These are phyloP conservation scores for Plemyria rubiginata DNA, from an alignment of 2,888 invertebrate species.

Conservation along the genomic window DNA sequence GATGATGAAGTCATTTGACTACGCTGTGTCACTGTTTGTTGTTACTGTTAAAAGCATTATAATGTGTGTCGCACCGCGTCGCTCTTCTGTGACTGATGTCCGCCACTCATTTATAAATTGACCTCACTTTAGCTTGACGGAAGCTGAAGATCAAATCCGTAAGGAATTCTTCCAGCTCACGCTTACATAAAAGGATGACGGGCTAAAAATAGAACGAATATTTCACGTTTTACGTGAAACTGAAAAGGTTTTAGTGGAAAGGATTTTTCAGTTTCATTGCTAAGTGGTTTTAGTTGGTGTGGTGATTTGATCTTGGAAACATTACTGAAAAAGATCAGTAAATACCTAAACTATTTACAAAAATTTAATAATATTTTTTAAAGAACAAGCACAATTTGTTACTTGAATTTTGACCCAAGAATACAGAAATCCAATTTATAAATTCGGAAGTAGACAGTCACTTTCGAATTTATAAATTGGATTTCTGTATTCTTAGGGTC, in stretches of 20 bases:
- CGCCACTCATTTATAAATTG: slow-evolving; percentile 76
- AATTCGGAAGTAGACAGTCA: no score
- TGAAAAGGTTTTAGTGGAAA: slow-evolving; percentile 10
- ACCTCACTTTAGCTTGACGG: slow-evolving; percentile 56
- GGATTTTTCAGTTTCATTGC: slow-evolving; percentile 7
- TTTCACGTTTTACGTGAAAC: slow-evolving; percentile 3
- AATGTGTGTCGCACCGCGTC: slow-evolving; percentile 14
- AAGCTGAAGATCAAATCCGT: slow-evolving; percentile 38
- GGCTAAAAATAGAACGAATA: slow-evolving; percentile 18
- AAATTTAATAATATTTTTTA: no score
- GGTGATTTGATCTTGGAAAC: neutral
- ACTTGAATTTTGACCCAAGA: no score
- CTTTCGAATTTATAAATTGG: no score
- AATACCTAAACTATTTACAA: no score
- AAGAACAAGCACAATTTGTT: no score
- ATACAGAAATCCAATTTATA: no score
- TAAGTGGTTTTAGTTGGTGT: neutral
- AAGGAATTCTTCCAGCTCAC: slow-evolving; percentile 30
- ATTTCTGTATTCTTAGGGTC: no score
- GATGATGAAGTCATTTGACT: no score
- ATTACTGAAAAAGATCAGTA: no score
- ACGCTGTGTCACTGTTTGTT: neutral
- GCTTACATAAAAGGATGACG: slow-evolving; percentile 22
- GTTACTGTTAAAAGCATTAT: slow-evolving; percentile 14
- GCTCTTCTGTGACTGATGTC: slow-evolving; percentile 66